Conservation (phyloP, 2,888 invertebrate species). For the Chelonus formosanus region DNA sequence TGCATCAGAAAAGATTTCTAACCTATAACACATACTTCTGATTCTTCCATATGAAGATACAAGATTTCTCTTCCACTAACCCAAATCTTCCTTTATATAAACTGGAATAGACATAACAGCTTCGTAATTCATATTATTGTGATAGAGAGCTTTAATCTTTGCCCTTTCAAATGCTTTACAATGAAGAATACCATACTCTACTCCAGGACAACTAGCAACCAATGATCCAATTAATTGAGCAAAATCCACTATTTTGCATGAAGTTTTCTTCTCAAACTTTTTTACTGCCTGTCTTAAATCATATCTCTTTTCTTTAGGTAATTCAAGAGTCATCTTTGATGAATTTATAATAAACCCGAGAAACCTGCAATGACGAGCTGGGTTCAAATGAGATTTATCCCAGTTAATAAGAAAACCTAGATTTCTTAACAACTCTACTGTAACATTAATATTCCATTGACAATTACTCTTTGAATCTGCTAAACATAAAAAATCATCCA, state of each 20-base stretch:
- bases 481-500: background rate
- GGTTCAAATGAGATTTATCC: background rate
- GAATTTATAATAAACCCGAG: background rate
- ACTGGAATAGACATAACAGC: background rate
- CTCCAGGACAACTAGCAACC: slow-evolving; percentile 1
- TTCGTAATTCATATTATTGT: background rate
- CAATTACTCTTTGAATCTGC: background rate
- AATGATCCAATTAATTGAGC: slow-evolving; percentile 14
- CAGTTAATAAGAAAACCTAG: background rate
- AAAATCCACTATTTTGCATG: slow-evolving; percentile 6
- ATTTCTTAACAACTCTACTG: background rate
- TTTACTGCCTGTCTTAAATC: too few species aligned
- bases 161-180: background rate
- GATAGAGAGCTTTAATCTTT: slow-evolving; percentile 1
- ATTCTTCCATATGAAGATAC: background rate
- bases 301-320: background rate
- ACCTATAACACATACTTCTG: background rate
- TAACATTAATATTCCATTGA: background rate
- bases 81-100: background rate
- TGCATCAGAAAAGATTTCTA: background rate
- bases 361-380: background rate
- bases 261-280: background rate
- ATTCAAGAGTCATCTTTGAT: background rate
- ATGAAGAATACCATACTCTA: slow-evolving; percentile 6
- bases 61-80: background rate